Percentiles rank a stretch among this genome's conserved stretches.
Conservation (phyloP, 1,140 invertebrate species). For the Drosophila orena region DNA sequence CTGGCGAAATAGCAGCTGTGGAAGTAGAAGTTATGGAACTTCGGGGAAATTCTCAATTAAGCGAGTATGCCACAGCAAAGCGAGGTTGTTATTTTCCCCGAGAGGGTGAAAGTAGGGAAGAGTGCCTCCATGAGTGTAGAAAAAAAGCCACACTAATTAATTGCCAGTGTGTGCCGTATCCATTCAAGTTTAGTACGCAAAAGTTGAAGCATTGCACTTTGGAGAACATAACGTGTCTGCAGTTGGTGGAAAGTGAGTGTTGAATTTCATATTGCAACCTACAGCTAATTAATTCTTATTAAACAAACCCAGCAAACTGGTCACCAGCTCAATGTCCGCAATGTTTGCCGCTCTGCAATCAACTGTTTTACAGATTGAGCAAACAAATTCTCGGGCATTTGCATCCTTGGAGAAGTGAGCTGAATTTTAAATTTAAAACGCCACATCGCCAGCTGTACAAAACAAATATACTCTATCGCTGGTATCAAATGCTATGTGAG, state of each 20-base stretch:
- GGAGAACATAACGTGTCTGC: constrained; percentile 26
- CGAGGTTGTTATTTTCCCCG: constrained; percentile 36
- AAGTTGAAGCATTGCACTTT: constrained; percentile 29
- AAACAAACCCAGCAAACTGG: constrained; percentile 28
- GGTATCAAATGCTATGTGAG: constrained; percentile 51
- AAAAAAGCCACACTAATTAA: constrained; percentile 41
- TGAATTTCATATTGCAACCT: background rate
- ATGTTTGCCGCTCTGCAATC: constrained; percentile 40
- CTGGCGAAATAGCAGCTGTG: constrained; percentile 33
- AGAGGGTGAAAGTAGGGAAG: constrained; percentile 20
- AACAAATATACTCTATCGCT: constrained; percentile 27
- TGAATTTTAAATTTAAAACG: constrained; percentile 17
- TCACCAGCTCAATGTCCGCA: constrained; percentile 28
- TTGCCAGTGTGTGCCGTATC: constrained; percentile 46
- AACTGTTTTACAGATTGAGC: constrained; percentile 17
- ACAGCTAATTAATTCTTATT: background rate
- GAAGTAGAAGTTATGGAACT: constrained; percentile 31
- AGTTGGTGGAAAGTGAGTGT: constrained; percentile 37
- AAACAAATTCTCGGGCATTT: constrained; percentile 30
- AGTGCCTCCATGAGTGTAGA: constrained; percentile 32
- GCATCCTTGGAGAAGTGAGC: constrained; percentile 39
- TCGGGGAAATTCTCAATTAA: constrained; percentile 23
- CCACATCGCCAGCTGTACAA: constrained; percentile 16
- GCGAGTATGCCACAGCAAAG: constrained; percentile 7
- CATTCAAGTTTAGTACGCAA: constrained; percentile 15